Conservation (phyloP, 2,113 vertebrate species). For the Channa maculata region DNA sequence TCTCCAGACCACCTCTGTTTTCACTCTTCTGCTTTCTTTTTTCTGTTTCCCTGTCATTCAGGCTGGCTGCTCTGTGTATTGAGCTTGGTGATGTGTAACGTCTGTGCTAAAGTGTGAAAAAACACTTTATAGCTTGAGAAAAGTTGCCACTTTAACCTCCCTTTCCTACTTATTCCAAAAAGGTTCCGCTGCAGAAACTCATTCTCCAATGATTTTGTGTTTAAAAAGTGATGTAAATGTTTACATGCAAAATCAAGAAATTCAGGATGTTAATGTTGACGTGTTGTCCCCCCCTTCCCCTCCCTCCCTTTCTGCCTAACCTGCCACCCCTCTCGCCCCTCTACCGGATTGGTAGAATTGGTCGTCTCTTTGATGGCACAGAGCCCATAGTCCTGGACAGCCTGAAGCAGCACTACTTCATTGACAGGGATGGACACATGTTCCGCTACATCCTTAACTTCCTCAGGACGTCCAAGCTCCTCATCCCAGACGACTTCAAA, state of each 20-base stretch:
- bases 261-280: slow-evolving; percentile 26
- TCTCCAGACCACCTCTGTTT: slow-evolving; percentile 60
- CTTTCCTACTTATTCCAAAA: too few species aligned
- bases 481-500: slow-evolving; percentile 99
- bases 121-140: slow-evolving; percentile 27
- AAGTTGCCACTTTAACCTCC: neutral
- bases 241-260: slow-evolving; percentile 2
- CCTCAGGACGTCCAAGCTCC: slow-evolving; percentile 97
- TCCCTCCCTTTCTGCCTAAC: slow-evolving; percentile 13
- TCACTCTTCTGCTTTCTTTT: slow-evolving; percentile 15
- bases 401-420: slow-evolving; percentile 99
- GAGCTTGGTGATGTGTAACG: slow-evolving; percentile 14
- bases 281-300: slow-evolving; percentile 21
- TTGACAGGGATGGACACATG: slow-evolving; percentile 99
- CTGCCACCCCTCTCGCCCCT: slow-evolving; percentile 40
- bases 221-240: neutral
- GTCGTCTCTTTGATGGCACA: slow-evolving; percentile 98
- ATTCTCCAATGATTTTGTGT: too few species aligned
- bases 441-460: slow-evolving; percentile 99
- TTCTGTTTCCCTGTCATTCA: slow-evolving; percentile 12
- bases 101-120: slow-evolving; percentile 49
- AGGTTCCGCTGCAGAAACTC: too few species aligned
- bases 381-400: slow-evolving; percentile 99
- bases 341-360: slow-evolving; percentile 88
- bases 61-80: neutral